Percentiles rank a stretch among this genome's conserved stretches.
Conservation (phyloP, 2,113 vertebrate species). For the Toxotes chatareus region DNA sequence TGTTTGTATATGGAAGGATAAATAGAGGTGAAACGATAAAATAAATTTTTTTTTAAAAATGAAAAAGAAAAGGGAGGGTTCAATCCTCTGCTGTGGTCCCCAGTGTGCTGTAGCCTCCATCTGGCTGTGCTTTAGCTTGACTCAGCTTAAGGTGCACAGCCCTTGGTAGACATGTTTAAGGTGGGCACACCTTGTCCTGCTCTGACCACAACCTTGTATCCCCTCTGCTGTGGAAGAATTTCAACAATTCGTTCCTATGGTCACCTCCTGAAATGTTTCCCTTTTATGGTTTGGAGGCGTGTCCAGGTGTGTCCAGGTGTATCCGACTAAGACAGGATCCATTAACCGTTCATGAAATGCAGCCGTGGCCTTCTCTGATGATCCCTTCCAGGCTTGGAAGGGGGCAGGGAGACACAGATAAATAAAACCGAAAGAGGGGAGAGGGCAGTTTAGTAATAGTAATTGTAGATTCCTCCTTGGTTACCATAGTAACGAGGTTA, state of each 20-base stretch:
- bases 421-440: background rate
- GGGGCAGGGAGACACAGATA: too few species aligned
- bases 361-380: slow-evolving; percentile 8
- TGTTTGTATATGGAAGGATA: slow-evolving; percentile 32
- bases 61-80: background rate
- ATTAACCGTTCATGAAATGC: slow-evolving; percentile 16
- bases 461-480: slow-evolving; percentile 57
- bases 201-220: slow-evolving; percentile 22
- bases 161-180: slow-evolving; percentile 27
- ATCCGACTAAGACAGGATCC: slow-evolving; percentile 10
- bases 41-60: background rate
- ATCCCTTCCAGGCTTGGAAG: background rate
- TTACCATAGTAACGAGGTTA: slow-evolving; percentile 41
- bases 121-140: slow-evolving; percentile 8
- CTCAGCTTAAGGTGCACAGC: slow-evolving; percentile 5
- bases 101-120: slow-evolving; percentile 43
- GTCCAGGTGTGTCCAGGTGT: slow-evolving; percentile 16
- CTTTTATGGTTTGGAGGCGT: slow-evolving; percentile 44
- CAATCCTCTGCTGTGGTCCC: slow-evolving; percentile 55
- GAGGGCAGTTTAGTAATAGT: background rate
- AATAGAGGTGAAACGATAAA: slow-evolving; percentile 34
- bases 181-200: background rate
- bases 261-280: slow-evolving; percentile 54
- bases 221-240: slow-evolving; percentile 13
- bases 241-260: slow-evolving; percentile 8